Evolutionary conservation across 2,797 vertebrate species (phyloP).

Genomic region (Basileuterus tristriatus): DNA sequence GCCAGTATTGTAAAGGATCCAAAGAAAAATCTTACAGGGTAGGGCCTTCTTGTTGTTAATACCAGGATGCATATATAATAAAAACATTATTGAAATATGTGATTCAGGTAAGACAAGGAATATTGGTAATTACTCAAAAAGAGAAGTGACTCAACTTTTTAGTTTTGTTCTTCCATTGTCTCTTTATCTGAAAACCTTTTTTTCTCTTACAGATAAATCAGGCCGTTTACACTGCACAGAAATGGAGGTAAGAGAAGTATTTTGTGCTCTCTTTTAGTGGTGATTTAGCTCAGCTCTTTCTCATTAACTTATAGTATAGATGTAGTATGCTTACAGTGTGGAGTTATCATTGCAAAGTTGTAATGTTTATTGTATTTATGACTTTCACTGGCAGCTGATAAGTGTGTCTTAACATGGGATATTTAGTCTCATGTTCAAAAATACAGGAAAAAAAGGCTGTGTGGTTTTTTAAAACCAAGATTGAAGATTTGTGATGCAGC

Average conservation of each 20-base stretch:
- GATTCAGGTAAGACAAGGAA: background rate
- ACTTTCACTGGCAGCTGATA: background rate
- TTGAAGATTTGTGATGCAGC: background rate
- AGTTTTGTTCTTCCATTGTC: background rate
- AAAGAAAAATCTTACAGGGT: background rate
- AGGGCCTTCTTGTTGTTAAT: background rate
- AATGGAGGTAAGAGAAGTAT: slow-evolving; percentile 77
- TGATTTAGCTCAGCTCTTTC: background rate
- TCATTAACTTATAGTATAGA: background rate
- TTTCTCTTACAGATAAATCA: slow-evolving; percentile 71
- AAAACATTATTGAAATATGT: background rate
- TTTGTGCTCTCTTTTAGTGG: background rate
- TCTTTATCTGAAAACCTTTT: slow-evolving; percentile 12
- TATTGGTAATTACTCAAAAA: background rate
- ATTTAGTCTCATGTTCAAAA: background rate
- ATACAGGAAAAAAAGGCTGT: background rate
- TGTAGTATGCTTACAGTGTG: background rate
- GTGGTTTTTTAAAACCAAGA: background rate
- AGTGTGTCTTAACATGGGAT: background rate
- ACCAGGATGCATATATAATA: background rate
- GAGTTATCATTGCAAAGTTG: background rate
- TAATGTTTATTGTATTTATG: background rate
- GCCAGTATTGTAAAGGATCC: background rate
- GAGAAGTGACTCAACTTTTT: background rate
- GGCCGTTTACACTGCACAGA: slow-evolving; percentile 71